Conservation (phyloP, 2,113 vertebrate genomes). For the Pampusana beccarii region DNA sequence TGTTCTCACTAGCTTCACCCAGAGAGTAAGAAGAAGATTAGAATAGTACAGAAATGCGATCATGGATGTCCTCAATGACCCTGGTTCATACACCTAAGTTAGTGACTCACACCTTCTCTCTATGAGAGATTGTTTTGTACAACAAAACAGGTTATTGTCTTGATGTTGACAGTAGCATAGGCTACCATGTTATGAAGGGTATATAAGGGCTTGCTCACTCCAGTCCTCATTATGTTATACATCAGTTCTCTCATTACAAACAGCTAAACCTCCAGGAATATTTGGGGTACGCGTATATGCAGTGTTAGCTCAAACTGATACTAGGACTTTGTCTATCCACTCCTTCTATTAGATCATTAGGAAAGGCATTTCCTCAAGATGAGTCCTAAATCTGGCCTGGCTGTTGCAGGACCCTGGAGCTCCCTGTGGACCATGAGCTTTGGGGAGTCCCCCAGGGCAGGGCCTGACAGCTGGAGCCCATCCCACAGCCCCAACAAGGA, state of each 20-base stretch:
- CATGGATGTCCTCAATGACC: neutral
- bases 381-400: neutral
- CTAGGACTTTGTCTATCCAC: neutral
- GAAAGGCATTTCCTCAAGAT: neutral
- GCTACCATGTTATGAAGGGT: too few species aligned
- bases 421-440: neutral
- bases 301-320: neutral
- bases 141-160: neutral
- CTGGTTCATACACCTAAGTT: neutral
- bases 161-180: neutral
- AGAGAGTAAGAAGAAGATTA: neutral
- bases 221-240: neutral
- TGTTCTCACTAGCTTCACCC: neutral
- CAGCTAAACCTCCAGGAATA: neutral
- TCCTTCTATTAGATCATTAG: neutral
- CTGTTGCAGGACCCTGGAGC: rapidly evolving
- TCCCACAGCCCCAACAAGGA: neutral
- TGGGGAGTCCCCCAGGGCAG: neutral
- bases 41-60: neutral
- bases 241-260: neutral
- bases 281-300: neutral
- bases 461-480: neutral
- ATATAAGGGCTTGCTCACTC: neutral
- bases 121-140: neutral
- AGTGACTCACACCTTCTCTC: neutral